phyloP scores from a whole-genome alignment of 2,113 vertebrate species.

The Cichladusa arquata region DNA sequence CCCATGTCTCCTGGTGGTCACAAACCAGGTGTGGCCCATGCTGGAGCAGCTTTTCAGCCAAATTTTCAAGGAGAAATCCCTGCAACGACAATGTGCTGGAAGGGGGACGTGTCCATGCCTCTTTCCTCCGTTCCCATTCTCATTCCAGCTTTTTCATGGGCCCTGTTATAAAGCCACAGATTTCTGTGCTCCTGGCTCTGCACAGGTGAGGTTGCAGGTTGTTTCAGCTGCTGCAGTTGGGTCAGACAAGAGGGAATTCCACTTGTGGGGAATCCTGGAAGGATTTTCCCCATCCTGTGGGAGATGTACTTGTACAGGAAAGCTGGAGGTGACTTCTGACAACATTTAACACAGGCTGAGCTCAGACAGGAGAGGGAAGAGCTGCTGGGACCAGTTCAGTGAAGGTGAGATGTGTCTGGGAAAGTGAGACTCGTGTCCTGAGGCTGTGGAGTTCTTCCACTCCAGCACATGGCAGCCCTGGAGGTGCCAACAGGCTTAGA shows the following conservation, averaged over 20 bases:
- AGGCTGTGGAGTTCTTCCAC: neutral
- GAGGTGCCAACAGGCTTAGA: neutral
- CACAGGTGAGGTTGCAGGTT: neutral
- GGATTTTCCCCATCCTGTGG: neutral
- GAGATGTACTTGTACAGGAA: neutral
- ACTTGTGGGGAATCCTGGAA: neutral
- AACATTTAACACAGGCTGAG: neutral
- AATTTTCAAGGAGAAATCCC: neutral
- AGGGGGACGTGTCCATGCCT: neutral
- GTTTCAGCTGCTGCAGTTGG: neutral
- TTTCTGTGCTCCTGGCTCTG: neutral
- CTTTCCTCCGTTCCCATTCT: neutral
- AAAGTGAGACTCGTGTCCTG: neutral
- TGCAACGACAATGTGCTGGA: neutral
- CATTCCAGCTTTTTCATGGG: neutral
- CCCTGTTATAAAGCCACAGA: neutral
- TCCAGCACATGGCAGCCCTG: neutral
- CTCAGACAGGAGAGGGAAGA: neutral
- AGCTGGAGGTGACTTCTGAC: neutral
- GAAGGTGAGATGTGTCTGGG: neutral
- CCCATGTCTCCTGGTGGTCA: neutral
- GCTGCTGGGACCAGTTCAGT: neutral
- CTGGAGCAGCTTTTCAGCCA: neutral
- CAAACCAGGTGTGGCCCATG: accelerated
- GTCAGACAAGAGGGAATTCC: neutral